Conservation (phyloP, 1,140 invertebrate species). For the Oedothorax gibbosus region DNA sequence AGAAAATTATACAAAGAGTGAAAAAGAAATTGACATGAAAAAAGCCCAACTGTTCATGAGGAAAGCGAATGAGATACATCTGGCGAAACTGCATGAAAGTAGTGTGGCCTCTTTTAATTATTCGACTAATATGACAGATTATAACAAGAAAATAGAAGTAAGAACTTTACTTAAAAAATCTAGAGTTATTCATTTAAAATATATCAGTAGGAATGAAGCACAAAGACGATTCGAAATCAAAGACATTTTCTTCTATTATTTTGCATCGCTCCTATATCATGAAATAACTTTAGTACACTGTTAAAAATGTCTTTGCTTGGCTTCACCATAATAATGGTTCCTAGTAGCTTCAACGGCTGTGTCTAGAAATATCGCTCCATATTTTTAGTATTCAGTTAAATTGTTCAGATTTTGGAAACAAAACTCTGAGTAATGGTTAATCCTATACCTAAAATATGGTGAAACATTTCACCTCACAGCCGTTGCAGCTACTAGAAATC, state of each 20-base stretch:
- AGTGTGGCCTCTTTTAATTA: background rate
- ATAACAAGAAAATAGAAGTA: background rate
- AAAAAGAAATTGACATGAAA: background rate
- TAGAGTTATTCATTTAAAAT: background rate
- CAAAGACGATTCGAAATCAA: background rate
- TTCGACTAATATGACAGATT: background rate
- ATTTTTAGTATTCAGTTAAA: no score
- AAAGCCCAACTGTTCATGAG: background rate
- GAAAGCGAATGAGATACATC: background rate
- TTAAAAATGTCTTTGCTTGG: background rate
- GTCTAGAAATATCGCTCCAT: no score
- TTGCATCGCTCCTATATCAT: background rate
- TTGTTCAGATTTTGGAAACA: no score
- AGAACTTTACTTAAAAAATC: background rate
- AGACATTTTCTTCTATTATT: background rate
- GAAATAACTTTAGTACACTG: background rate
- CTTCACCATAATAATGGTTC: background rate
- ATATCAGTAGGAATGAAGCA: background rate
- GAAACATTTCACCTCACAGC: no score
- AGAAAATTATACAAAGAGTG: no score
- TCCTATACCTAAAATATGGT: no score
- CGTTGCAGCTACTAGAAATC: no score
- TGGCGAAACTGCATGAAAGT: background rate
- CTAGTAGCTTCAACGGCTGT: background rate
- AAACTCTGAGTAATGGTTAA: no score